Evolutionary conservation across 37 sponge, comb jelly and placozoan genomes (phyloP), one percentile per base, ranked within the genome.

Genomic region (Haliclona indistincta): DNA sequence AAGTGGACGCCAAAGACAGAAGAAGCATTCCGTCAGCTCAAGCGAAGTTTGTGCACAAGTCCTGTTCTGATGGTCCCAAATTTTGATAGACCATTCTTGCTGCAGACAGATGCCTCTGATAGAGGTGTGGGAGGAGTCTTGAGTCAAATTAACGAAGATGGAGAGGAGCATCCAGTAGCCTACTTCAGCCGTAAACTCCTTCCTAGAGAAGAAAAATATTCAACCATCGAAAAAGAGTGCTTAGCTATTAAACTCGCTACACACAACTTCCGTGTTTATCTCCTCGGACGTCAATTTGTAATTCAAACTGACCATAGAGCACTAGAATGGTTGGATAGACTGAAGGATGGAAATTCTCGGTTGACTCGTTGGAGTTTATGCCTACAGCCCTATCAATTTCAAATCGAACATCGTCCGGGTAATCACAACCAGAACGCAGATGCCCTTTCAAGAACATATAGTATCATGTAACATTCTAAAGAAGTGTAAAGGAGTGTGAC

Each of bases 141-240:
- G n/a, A 83, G 68, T 32, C 84, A 83, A 32, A 1, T n/a, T 8
- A 70, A 54, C 23, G 54, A 43, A 8, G 63, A 66, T 38, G 77
- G 77, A 17, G 61, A 32, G 1, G 84, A 83, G 22, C 84, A 83
- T 39, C 84, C 84, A 28, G 70, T 83, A 2, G 84, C 61, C 35
- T 83, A 62, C 60, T 76, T 38, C 40, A 68, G 77, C 28, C 55
- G 77, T 8, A 83, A 83, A 58, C 38, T 83, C 5, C 71, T 83
- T 2, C 61, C 61, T 17, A 2, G 77, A n/a, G 84, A 83, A 41
- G 63, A 76, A 39, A 33, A 38, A 3, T 83, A 75, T 51, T 41
- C 77, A 1, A 83, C 77, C 20, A 52, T 83, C 5, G 84, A 83
- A 53, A 81, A 81, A 56, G 84, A 82, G 63, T 83, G 84, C 43